Evolutionary conservation across 2,888 invertebrate species (phyloP).

Genomic region (Crossocerus cetratus): DNA sequence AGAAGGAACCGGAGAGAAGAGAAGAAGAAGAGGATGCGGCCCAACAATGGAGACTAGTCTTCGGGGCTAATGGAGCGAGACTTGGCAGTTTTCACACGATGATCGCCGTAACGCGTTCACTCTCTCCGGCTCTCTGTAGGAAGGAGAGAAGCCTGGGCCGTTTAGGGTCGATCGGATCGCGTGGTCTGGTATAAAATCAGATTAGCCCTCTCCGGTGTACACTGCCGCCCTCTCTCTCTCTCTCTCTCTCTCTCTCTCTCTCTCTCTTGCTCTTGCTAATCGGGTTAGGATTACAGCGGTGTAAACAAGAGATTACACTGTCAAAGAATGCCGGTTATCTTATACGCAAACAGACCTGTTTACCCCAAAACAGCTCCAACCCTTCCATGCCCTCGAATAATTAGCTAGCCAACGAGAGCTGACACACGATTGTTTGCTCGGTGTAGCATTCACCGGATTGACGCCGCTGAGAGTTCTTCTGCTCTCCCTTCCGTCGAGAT

Average conservation of each 20-base stretch:
- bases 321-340: conserved; percentile 25
- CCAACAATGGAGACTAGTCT: conserved; percentile 61
- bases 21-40: conserved; percentile 25
- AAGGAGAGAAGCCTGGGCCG: conserved; percentile 26
- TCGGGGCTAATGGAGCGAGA: conserved; percentile 67
- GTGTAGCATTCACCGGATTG: neutral
- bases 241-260: too few relatives aligned
- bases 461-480: neutral
- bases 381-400: neutral
- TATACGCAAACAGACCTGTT: conserved; percentile 32
- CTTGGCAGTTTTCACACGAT: conserved; percentile 70
- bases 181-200: conserved; percentile 33
- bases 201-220: conserved; percentile 39
- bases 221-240: conserved; percentile 1
- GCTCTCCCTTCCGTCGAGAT: neutral
- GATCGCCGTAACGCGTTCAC: conserved; percentile 51
- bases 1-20: neutral
- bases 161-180: conserved; percentile 46
- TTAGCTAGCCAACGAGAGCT: neutral
- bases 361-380: neutral
- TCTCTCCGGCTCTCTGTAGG: conserved; percentile 14
- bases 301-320: conserved; percentile 63
- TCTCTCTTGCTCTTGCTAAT: conserved; percentile 42
- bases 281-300: conserved; percentile 56
- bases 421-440: neutral